Percentiles rank a stretch among this genome's conserved stretches.
These are phyloP conservation scores for Eurypyga helias DNA, from an alignment of 2,113 vertebrate genomes.

Conservation along the genomic window DNA sequence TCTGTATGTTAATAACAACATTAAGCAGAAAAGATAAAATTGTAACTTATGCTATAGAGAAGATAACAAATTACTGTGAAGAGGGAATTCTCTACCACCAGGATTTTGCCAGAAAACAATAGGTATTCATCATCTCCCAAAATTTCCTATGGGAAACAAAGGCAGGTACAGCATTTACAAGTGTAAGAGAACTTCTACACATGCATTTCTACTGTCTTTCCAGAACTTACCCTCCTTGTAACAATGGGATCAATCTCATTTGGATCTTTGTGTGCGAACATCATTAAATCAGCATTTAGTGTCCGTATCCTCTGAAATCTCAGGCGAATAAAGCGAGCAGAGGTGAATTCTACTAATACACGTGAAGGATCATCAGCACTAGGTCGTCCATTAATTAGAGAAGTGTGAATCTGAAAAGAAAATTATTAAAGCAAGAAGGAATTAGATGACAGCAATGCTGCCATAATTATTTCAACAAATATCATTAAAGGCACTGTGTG, in stretches of 20 bases:
- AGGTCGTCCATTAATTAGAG: conserved; percentile 93
- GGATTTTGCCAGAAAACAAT: neutral
- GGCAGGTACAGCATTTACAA: neutral
- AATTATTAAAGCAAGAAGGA: neutral
- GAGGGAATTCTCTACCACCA: neutral
- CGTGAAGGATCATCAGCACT: conserved; percentile 94
- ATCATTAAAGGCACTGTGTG: neutral
- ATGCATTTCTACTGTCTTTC: neutral
- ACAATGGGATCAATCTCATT: conserved; percentile 92
- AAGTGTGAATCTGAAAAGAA: conserved; percentile 90
- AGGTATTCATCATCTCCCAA: neutral
- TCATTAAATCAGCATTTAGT: conserved; percentile 97
- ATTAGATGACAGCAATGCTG: neutral
- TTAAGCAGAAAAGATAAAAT: neutral
- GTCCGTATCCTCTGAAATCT: conserved; percentile 92
- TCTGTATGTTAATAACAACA: neutral
- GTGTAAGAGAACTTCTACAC: neutral
- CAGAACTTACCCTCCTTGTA: conserved; percentile 87
- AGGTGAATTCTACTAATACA: conserved; percentile 90
- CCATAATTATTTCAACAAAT: neutral
- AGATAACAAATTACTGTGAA: neutral
- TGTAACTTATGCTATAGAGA: neutral
- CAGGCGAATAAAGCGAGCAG: conserved; percentile 92
- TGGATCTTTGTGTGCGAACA: conserved; percentile 86
- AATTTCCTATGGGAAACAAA: neutral